phyloP scores from a whole-genome alignment of 2,797 vertebrate species.

The Cyclura pinguis region DNA sequence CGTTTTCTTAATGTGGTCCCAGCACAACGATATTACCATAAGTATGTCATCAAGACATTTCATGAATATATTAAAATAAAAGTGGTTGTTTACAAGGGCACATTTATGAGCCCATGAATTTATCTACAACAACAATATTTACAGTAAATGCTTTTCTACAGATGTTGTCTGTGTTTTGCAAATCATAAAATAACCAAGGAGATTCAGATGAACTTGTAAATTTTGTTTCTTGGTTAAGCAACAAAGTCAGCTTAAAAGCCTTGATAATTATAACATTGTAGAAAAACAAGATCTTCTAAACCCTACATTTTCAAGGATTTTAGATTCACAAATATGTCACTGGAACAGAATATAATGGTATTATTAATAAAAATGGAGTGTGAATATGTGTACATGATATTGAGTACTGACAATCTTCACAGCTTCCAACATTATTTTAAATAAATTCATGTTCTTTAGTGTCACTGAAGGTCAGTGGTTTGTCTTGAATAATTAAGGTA shows the following conservation, averaged over 20 bases:
- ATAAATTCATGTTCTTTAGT: not conserved
- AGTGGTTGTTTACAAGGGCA: constrained; percentile 53
- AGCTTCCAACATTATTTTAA: not conserved
- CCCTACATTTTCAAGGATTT: constrained; percentile 38
- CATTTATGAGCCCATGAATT: constrained; percentile 28
- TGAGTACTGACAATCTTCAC: not conserved
- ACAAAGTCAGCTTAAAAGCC: constrained; percentile 38
- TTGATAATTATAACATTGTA: constrained; percentile 37
- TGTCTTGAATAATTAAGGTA: not conserved
- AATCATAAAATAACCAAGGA: constrained; percentile 41
- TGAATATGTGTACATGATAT: not conserved
- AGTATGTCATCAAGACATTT: constrained; percentile 41
- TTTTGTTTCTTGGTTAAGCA: constrained; percentile 30
- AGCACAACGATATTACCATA: constrained; percentile 49
- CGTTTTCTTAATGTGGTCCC: constrained; percentile 47
- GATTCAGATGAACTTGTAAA: constrained; percentile 40
- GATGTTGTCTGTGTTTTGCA: constrained; percentile 33
- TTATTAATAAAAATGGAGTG: constrained; percentile 36
- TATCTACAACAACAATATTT: constrained; percentile 58
- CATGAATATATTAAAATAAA: constrained; percentile 52
- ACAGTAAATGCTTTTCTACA: constrained; percentile 53
- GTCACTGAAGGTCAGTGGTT: not conserved
- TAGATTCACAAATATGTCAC: constrained; percentile 6
- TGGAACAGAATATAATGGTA: constrained; percentile 8
- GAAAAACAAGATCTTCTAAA: constrained; percentile 43